Percentiles rank a stretch among this genome's conserved stretches.
Conservation (phyloP, 1,140 invertebrate genomes). For the Heliconius eleuchia region DNA sequence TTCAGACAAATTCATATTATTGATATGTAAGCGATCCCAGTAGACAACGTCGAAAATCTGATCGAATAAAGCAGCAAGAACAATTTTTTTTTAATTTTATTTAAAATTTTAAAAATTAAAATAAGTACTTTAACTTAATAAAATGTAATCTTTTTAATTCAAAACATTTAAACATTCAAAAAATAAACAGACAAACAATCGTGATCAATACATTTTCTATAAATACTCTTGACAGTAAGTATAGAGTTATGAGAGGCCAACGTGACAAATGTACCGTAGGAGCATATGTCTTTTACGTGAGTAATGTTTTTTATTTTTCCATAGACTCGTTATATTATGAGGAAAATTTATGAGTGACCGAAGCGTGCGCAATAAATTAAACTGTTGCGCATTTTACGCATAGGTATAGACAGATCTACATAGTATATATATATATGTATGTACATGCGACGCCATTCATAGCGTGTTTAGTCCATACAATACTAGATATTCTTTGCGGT, state of each 20-base stretch:
- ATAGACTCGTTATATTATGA: slow-evolving; percentile 23
- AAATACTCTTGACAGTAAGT: slow-evolving; percentile 23
- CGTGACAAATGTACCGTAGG: slow-evolving; percentile 37
- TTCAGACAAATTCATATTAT: too few relatives aligned
- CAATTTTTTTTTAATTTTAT: too few relatives aligned
- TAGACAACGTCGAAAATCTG: too few relatives aligned
- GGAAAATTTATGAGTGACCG: slow-evolving; percentile 21
- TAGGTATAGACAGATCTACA: background rate
- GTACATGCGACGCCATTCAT: background rate
- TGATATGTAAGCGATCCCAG: too few relatives aligned
- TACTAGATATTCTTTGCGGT: too few relatives aligned
- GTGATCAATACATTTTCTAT: background rate
- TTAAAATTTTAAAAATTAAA: too few relatives aligned
- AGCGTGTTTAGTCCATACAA: too few relatives aligned
- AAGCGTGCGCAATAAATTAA: slow-evolving; percentile 22
- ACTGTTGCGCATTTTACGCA: slow-evolving; percentile 16
- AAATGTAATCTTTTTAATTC: too few relatives aligned
- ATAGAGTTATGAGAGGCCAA: slow-evolving; percentile 30
- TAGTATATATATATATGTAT: background rate
- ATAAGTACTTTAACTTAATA: too few relatives aligned
- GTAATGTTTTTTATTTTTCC: slow-evolving; percentile 29
- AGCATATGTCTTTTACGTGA: slow-evolving; percentile 19
- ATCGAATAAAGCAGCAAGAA: too few relatives aligned
- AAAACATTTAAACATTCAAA: background rate
- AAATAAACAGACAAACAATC: background rate